Base-by-base conservation (phyloP, 2,888 invertebrate species). In the Plemyria rubiginata region DNA sequence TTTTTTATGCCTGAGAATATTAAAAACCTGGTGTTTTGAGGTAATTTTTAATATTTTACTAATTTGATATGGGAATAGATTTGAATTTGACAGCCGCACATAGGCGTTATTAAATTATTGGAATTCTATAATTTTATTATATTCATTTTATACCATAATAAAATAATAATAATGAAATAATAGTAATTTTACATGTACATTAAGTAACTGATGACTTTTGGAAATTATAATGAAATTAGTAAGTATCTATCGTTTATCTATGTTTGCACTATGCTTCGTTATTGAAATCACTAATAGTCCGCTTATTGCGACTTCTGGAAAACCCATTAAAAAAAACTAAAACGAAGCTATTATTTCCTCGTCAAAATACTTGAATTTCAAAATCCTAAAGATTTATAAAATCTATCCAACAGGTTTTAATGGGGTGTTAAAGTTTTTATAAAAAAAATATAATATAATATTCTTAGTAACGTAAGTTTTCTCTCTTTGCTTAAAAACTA, bases 11-110 rank as follows among this genome's bases (percentile, higher is more conserved):
- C 1, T 32, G 32, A 32, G 13, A 13, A 41, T 41, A 13, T 15
- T 43, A 43, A 43, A 41, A 32, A 32, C 4, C 13, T 13, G 15
- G 13, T 2, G 4, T 8, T 15, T 7, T 5, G 43, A 7, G 5
- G 7, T 32, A 4, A 32, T 9, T 9, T 51, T 38, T 16, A 38
- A 55, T 29, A 45, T 48, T 40, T 48, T 29, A 6, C 22, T 15
- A 48, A 38, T 38, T 55, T 22, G 38, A 40, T 40, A 9, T 40
- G 22, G 28, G 38, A 48, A 28, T 54, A 45, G 45, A 48, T 48
- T 22, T 48, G 22, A 55, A 55, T 48, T 48, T 15, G 28, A 28
- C 55, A 49, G 48, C 55, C 48, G 5, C 22, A 13, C n/a, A 54
- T 54, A 46, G 54, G 46, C 38, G 36, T 54, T 54, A 22, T 54